Evolutionary conservation across 2,113 vertebrate species (phyloP).

Genomic region (Alectura lathami): DNA sequence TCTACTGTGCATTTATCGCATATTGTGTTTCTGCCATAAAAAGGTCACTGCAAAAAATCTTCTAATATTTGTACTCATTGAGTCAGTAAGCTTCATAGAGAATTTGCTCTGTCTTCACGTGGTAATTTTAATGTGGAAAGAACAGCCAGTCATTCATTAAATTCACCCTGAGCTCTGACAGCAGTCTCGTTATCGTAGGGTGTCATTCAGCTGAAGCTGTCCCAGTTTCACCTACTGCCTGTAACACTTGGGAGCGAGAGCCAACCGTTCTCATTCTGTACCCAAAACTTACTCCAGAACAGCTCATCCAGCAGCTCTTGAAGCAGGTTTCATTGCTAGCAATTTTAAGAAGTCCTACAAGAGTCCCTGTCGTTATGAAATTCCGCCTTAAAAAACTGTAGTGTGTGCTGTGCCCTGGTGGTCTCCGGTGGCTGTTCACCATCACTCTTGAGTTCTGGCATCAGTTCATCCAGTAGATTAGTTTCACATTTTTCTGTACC

Average conservation of each 20-base stretch:
- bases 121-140: background rate
- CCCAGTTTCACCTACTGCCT: background rate
- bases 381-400: background rate
- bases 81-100: background rate
- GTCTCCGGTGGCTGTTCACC: background rate
- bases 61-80: background rate
- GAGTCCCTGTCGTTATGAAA: background rate
- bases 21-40: slow-evolving; percentile 4
- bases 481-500: background rate
- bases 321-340: background rate
- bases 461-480: background rate
- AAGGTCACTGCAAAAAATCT: background rate
- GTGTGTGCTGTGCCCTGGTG: background rate
- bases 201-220: background rate
- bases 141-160: background rate
- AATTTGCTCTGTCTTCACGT: background rate
- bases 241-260: background rate
- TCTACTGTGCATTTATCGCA: background rate
- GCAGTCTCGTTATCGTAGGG: background rate
- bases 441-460: background rate
- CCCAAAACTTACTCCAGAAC: background rate
- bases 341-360: background rate
- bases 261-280: background rate
- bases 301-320: background rate
- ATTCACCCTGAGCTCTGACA: background rate